Conservation (phyloP, 2,113 vertebrate species). For the Progne subis region DNA sequence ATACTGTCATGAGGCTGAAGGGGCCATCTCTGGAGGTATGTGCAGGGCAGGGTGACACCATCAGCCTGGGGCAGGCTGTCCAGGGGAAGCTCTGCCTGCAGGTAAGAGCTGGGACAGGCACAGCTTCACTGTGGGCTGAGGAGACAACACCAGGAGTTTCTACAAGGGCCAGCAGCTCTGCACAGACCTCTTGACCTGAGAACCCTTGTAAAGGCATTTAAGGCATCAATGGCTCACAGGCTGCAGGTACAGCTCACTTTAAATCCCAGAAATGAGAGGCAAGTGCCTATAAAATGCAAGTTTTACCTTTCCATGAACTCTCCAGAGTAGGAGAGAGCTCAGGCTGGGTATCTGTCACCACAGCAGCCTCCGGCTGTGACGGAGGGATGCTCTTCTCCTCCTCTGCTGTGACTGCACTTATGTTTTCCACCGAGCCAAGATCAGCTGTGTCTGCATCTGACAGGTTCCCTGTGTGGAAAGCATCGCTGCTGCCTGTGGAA, state of each 20-base stretch:
- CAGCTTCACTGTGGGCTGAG: not conserved
- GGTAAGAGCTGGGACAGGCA: not conserved
- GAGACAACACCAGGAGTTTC: not conserved
- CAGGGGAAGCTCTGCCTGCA: not conserved
- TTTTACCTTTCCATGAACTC: conserved; percentile 71
- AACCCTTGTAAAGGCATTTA: not conserved
- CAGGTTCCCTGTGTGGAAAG: not conserved
- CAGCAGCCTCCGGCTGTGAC: not conserved
- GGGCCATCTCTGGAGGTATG: not conserved
- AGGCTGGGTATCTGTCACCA: conserved; percentile 17
- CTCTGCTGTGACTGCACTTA: not conserved
- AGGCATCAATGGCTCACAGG: not conserved
- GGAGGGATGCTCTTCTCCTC: not conserved
- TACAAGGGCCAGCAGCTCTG: not conserved
- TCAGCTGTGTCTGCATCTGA: not conserved
- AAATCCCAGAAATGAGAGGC: not conserved
- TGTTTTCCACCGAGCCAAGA: not conserved
- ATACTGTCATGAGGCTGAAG: not conserved
- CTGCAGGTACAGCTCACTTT: not conserved
- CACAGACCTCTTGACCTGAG: not conserved
- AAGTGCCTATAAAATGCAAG: not conserved
- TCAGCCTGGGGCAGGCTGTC: not conserved
- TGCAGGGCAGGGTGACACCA: not conserved
- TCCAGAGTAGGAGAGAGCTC: conserved; percentile 8
- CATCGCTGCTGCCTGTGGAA: not conserved